Base-by-base conservation (phyloP, 2,888 invertebrate species). In the Scaptomyza reducta region DNA sequence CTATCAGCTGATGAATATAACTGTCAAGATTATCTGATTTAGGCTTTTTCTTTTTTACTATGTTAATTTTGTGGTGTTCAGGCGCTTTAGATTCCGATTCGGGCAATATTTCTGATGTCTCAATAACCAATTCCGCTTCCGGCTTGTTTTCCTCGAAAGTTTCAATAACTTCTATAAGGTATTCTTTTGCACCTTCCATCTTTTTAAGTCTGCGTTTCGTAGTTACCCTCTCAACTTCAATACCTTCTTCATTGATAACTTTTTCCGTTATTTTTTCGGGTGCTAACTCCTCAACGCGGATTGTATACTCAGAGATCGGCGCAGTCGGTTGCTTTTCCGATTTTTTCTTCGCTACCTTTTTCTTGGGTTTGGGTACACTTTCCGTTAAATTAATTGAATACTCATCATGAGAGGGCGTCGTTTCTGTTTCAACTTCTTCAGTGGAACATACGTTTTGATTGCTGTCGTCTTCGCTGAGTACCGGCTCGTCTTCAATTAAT, bases 41-140 rank as follows among this genome's bases (percentile, higher is more conserved):
- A 0, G 89, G 77, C 47, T 90, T 91, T 60, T 82, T 90, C 62
- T 83, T 89, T 57, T 87, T 90, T 1, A 83, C 68, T 57, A 89
- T 74, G 40, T 88, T 89, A 7, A 86, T 62, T 38, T 80, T 78
- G 29, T 73, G 66, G 6, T 73, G 58, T 10, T 73, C 51, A 16
- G 54, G 47, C 13, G 50, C 27, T 10, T 63, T 29, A 7, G 27
- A 13, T 27, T 78, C 79, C 22, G 49, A 29, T 14, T 59, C 61
- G 4, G 90, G 87, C 62, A 40, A 87, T 82, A 77, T 77, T 86
- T 93, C 92, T 1, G 90, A 89, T 54, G 91, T 91, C 40, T 91
- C 90, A 31, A 93, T 90, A 5, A 91, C 88, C 1, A 92, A 86
- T 47, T 92, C 89, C 0, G 92, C 91, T 87, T 92, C 90, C 0